Percentiles rank a stretch among this genome's conserved stretches.
These are phyloP conservation scores for Geococcyx californianus DNA, from an alignment of 2,113 vertebrate genomes.

Conservation along the genomic window DNA sequence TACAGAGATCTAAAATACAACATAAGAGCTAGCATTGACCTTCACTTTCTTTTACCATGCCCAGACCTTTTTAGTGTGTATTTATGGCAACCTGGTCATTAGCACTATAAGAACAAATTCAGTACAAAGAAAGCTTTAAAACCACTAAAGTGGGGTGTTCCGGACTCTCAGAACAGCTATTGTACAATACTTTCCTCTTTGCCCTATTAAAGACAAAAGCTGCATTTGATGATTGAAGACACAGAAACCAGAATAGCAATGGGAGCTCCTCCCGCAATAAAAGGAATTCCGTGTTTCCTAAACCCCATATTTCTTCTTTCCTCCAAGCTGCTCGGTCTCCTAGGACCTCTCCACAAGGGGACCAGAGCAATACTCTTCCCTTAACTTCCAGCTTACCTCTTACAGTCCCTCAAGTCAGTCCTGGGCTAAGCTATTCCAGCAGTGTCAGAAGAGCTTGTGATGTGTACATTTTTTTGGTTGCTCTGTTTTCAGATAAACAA, in stretches of 20 bases:
- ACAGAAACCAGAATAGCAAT: slow-evolving; percentile 24
- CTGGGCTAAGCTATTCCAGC: neutral
- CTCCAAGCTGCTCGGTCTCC: neutral
- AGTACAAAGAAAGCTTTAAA: slow-evolving; percentile 57
- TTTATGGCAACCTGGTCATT: slow-evolving; percentile 59
- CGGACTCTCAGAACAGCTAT: slow-evolving; percentile 5
- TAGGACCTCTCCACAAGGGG: neutral
- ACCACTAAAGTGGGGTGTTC: slow-evolving; percentile 30
- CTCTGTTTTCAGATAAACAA: neutral
- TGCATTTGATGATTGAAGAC: slow-evolving; percentile 48
- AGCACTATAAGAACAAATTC: slow-evolving; percentile 49
- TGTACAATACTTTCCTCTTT: slow-evolving; percentile 25
- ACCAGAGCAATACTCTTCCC: neutral
- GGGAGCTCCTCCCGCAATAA: neutral
- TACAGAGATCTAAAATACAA: slow-evolving; percentile 11
- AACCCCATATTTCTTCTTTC: neutral
- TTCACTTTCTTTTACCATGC: neutral
- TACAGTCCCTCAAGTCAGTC: neutral
- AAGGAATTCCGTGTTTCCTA: neutral
- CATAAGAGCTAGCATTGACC: slow-evolving; percentile 2
- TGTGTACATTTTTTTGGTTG: neutral
- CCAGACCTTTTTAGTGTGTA: slow-evolving; percentile 38
- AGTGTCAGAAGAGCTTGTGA: neutral
- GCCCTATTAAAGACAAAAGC: slow-evolving; percentile 47
- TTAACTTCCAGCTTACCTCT: neutral